These are phyloP conservation scores for Halocynthia aurantium DNA, from an alignment of 23 tunicate genomes.

Conservation along the genomic window DNA sequence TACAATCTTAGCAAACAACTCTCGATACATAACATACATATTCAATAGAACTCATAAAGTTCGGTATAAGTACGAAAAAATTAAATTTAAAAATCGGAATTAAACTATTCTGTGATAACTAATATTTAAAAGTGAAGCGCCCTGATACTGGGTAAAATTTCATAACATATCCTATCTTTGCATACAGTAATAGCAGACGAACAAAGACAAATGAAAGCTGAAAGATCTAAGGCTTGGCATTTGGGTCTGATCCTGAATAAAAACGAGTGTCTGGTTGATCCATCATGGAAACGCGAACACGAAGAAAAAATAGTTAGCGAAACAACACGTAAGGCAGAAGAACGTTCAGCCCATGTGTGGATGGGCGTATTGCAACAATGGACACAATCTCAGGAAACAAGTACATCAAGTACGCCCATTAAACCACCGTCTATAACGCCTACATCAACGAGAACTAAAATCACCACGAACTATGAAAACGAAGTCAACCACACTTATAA, in stretches of 20 bases:
- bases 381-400: conserved; percentile 15
- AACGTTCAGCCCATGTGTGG: conserved; percentile 3
- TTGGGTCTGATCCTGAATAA: neutral
- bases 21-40: too few species aligned
- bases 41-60: too few species aligned
- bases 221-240: conserved; percentile 5
- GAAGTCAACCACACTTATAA: neutral
- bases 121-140: neutral
- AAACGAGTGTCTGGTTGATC: conserved; percentile 13
- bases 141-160: neutral
- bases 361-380: conserved; percentile 16
- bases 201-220: conserved; percentile 1
- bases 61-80: too few species aligned
- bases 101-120: neutral
- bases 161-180: neutral
- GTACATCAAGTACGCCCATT: neutral
- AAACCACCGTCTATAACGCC: neutral
- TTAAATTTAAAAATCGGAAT: too few species aligned
- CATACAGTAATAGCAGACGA: conserved; percentile 21
- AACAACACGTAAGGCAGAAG: neutral
- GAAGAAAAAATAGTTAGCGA: conserved; percentile 1
- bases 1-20: too few species aligned
- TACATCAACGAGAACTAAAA: neutral
- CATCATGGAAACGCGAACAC: neutral
- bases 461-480: neutral